Evolutionary conservation across 1,140 invertebrate species (phyloP).

Genomic region (Eriosoma lanigerum): DNA sequence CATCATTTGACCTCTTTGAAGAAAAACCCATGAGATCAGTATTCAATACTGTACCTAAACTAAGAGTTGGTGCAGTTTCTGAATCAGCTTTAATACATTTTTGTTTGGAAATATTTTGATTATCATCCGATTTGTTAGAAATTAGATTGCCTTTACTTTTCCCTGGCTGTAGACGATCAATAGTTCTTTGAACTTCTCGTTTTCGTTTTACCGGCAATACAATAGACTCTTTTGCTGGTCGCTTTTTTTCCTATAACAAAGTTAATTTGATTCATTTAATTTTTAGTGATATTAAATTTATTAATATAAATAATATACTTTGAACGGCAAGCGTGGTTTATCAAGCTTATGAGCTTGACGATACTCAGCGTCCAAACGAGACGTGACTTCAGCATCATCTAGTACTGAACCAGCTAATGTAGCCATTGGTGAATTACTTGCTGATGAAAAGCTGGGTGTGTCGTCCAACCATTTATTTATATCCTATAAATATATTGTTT

Average conservation of each 20-base stretch:
- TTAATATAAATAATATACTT: conserved; percentile 32
- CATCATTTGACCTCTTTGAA: conserved; percentile 45
- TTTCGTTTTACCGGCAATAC: conserved; percentile 59
- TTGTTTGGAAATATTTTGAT: conserved; percentile 37
- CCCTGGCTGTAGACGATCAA: conserved; percentile 77
- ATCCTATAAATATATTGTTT: conserved; percentile 61
- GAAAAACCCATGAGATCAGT: conserved; percentile 58
- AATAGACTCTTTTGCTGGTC: conserved; percentile 44
- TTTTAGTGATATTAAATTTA: background rate
- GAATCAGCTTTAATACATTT: conserved; percentile 20
- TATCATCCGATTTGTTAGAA: conserved; percentile 54
- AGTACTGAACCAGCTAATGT: conserved; percentile 47
- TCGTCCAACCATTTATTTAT: conserved; percentile 87
- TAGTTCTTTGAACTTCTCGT: conserved; percentile 76
- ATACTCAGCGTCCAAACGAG: conserved; percentile 59
- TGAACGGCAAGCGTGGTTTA: conserved; percentile 49
- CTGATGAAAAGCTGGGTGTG: conserved; percentile 74
- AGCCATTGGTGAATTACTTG: conserved; percentile 68
- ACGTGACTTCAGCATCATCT: conserved; percentile 55
- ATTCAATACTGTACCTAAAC: conserved; percentile 75
- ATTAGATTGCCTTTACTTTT: conserved; percentile 84
- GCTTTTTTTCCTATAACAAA: conserved; percentile 55
- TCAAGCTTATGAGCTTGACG: conserved; percentile 54
- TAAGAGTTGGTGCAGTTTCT: conserved; percentile 67
- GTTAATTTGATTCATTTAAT: background rate